A percentile compares a stretch with the other conserved stretches of the same genome.
phyloP scores from a whole-genome alignment of 1,140 invertebrate genomes.

The Caenorhabditis briggsae region DNA sequence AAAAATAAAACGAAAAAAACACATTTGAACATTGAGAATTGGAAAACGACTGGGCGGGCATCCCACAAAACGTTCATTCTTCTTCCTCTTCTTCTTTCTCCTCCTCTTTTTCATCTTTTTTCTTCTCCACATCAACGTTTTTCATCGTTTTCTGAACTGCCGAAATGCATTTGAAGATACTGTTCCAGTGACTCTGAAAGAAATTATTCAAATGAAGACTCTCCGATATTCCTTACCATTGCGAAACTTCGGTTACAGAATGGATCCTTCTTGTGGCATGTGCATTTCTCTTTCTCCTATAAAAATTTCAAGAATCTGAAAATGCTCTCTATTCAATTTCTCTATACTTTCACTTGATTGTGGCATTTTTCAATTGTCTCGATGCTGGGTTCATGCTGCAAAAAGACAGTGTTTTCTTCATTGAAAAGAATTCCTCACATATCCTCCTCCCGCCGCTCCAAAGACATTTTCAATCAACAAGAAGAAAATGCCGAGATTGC shows the following conservation, averaged over 20 bases:
- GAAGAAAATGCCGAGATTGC: not conserved
- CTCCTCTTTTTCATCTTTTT: not conserved
- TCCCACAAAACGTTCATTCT: conserved; percentile 12
- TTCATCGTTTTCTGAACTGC: conserved; percentile 1
- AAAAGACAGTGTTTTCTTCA: not conserved
- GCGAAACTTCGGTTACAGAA: conserved; percentile 20
- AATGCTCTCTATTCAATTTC: not conserved
- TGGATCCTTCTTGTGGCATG: conserved; percentile 14
- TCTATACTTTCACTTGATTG: conserved; percentile 7
- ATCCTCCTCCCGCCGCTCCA: not conserved
- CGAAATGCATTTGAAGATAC: conserved; percentile 27
- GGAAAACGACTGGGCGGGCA: not conserved
- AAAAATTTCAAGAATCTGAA: not conserved
- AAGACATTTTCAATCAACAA: not conserved
- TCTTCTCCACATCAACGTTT: not conserved
- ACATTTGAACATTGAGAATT: not conserved
- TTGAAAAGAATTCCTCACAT: conserved; percentile 31
- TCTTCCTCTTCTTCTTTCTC: not conserved
- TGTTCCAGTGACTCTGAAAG: conserved; percentile 38
- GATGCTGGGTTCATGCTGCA: conserved; percentile 19
- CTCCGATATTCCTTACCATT: not conserved
- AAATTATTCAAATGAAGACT: no score
- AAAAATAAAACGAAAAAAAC: conserved; percentile 30
- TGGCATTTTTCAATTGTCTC: conserved; percentile 40
- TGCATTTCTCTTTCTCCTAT: conserved; percentile 40